phyloP scores from a whole-genome alignment of 2,888 invertebrate species.

The Calameuta filiformis region DNA sequence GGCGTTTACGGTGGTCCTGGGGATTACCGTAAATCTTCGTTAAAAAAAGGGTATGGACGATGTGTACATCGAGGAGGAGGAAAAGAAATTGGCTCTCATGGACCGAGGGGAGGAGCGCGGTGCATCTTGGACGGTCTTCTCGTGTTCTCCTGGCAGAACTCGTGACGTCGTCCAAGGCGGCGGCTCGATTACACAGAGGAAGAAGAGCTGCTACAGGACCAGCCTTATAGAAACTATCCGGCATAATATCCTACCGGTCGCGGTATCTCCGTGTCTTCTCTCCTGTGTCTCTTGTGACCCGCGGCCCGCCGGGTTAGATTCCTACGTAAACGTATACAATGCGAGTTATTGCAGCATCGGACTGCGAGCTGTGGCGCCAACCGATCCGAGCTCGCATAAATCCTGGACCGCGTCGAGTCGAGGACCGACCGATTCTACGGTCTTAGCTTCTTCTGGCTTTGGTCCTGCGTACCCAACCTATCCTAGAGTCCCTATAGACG shows the following conservation, averaged over 20 bases:
- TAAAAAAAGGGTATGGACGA: not conserved
- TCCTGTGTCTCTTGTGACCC: slow-evolving; percentile 58
- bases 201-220: slow-evolving; percentile 19
- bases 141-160: slow-evolving; percentile 20
- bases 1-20: not conserved
- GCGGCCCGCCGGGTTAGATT: slow-evolving; percentile 63
- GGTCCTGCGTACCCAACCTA: not conserved
- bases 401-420: slow-evolving; percentile 31
- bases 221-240: slow-evolving; percentile 36
- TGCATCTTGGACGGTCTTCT: slow-evolving; percentile 10
- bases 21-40: slow-evolving; percentile 5
- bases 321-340: slow-evolving; percentile 62
- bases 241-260: slow-evolving; percentile 39
- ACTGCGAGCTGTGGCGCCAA: slow-evolving; percentile 50
- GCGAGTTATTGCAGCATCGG: slow-evolving; percentile 63
- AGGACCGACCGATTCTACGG: not conserved
- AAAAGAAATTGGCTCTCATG: not conserved
- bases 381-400: slow-evolving; percentile 60
- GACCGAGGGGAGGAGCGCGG: not conserved
- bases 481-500: not conserved
- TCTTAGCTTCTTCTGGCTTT: not conserved
- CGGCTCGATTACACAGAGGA: slow-evolving; percentile 47
- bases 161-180: slow-evolving; percentile 25
- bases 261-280: slow-evolving; percentile 33
- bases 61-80: not conserved